A percentile compares a stretch with the other conserved stretches of the same genome.
These are phyloP conservation scores for Drosophila serrata DNA, from an alignment of 1,140 invertebrate species.

Conservation along the genomic window DNA sequence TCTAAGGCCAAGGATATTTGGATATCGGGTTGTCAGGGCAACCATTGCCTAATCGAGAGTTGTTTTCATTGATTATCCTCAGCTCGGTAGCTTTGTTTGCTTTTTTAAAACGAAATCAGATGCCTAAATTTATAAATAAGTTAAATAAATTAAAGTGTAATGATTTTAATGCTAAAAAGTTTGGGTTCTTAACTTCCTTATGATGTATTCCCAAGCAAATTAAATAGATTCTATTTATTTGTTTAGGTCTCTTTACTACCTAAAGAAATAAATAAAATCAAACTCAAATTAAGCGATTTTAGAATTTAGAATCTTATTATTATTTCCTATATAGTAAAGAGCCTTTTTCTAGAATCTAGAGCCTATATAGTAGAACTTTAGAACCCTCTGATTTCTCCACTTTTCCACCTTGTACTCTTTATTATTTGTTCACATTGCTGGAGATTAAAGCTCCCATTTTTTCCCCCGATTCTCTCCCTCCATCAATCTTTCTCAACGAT, in stretches of 20 bases:
- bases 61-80: slow-evolving; percentile 1
- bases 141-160: not conserved
- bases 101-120: not conserved
- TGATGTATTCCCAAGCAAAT: not conserved
- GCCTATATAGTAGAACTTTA: not conserved
- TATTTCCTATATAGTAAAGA: not conserved
- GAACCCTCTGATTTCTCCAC: not conserved
- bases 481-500: slow-evolving; percentile 39
- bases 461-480: not conserved
- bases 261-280: too few relatives aligned
- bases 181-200: not conserved
- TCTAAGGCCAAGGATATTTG: not conserved
- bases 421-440: not conserved
- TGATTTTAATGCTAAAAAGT: not conserved
- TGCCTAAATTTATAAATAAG: too few relatives aligned
- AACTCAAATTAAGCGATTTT: not conserved
- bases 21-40: not conserved
- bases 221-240: not conserved
- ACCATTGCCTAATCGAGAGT: not conserved
- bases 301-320: not conserved
- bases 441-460: not conserved
- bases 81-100: not conserved
- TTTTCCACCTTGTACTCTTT: not conserved
- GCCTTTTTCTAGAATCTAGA: not conserved
- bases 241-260: not conserved